A percentile compares a stretch with the other conserved stretches of the same genome.
Evolutionary conservation across 1,140 invertebrate species (phyloP).

Genomic region (Cyrtorhinus lividipennis): DNA sequence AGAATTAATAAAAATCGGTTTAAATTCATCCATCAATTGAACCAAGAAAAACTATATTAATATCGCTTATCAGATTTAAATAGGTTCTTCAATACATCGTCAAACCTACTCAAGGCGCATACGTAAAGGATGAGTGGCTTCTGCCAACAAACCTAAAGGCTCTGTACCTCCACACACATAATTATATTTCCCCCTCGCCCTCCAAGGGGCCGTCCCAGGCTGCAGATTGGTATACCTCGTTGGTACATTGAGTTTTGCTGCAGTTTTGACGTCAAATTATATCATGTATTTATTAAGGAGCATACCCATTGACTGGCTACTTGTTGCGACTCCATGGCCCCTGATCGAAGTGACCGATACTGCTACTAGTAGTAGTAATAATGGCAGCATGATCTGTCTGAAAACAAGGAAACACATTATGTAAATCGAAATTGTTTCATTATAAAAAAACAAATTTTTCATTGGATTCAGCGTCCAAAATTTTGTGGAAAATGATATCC

Average conservation of each 20-base stretch:
- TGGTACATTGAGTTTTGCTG: not conserved
- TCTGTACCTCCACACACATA: too few relatives aligned
- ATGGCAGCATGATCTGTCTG: not conserved
- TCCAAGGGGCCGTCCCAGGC: too few relatives aligned
- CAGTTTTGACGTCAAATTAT: not conserved
- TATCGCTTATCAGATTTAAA: not conserved
- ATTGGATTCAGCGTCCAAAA: too few relatives aligned
- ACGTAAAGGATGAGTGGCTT: not conserved
- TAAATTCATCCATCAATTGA: not conserved
- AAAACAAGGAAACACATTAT: not conserved
- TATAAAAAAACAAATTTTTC: too few relatives aligned
- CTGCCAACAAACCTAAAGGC: too few relatives aligned
- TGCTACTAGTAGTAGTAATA: not conserved
- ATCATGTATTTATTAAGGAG: not conserved
- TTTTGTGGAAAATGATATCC: too few relatives aligned
- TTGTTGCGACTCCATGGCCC: constrained; percentile 8
- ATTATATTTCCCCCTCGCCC: not conserved
- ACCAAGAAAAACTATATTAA: not conserved
- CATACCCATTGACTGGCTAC: constrained; percentile 5
- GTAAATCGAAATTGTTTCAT: too few relatives aligned
- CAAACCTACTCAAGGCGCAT: not conserved
- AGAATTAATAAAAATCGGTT: not conserved
- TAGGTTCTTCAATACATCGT: not conserved
- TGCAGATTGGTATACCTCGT: not conserved
- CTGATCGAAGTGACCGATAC: not conserved